phyloP scores from a whole-genome alignment of 2,113 vertebrate species.

The Platichthys stellatus region DNA sequence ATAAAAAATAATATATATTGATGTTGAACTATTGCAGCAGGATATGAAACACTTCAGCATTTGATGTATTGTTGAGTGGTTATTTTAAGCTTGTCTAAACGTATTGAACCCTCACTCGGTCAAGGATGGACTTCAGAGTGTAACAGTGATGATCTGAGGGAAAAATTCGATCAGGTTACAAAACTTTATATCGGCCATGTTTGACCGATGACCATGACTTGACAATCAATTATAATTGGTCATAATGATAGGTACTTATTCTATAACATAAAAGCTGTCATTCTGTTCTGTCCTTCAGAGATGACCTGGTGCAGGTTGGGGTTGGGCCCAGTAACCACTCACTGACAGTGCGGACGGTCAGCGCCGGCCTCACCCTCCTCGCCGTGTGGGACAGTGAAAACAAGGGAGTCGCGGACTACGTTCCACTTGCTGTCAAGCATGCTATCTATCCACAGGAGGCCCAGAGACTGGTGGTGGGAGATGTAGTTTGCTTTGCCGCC shows the following conservation, averaged over 20 bases:
- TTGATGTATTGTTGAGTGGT: neutral
- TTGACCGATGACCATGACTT: too few relatives aligned
- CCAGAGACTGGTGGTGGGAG: slow-evolving; percentile 84
- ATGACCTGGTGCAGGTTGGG: slow-evolving; percentile 92
- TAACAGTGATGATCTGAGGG: neutral
- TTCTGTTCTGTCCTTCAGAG: slow-evolving; percentile 77
- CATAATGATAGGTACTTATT: neutral
- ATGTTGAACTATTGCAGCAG: neutral
- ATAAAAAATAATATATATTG: neutral
- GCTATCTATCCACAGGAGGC: slow-evolving; percentile 85
- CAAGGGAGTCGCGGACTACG: slow-evolving; percentile 83
- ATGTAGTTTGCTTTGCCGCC: slow-evolving; percentile 89
- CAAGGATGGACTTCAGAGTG: neutral
- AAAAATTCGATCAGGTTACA: neutral
- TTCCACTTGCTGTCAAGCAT: slow-evolving; percentile 89
- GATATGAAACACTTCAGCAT: neutral
- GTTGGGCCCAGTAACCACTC: slow-evolving; percentile 88
- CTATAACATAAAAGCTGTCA: neutral
- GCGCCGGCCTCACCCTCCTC: slow-evolving; percentile 91
- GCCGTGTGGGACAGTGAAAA: slow-evolving; percentile 88
- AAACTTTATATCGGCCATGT: neutral
- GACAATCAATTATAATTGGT: neutral
- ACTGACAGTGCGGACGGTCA: slow-evolving; percentile 85
- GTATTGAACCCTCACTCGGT: neutral
- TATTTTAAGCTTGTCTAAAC: neutral